These are phyloP conservation scores for Chloroceryle aenea DNA, from an alignment of 2,113 vertebrate species.

Conservation along the genomic window DNA sequence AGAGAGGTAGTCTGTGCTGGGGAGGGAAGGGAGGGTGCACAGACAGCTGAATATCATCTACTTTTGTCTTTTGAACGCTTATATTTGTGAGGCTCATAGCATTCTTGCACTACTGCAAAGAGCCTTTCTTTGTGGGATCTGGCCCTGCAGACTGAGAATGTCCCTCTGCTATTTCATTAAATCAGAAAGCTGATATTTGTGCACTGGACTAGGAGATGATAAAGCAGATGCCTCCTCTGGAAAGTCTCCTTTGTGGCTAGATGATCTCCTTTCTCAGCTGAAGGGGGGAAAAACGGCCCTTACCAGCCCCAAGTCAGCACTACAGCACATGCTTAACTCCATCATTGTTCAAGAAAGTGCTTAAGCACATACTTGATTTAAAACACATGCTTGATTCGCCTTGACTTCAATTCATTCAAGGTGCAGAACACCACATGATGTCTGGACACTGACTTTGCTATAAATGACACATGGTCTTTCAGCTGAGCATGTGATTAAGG, in stretches of 20 bases:
- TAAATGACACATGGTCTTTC: neutral
- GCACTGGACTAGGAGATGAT: neutral
- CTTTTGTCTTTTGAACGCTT: neutral
- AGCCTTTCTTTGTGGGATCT: neutral
- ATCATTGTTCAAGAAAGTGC: neutral
- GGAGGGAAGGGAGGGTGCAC: neutral
- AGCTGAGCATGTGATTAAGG: neutral
- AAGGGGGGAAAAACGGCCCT: neutral
- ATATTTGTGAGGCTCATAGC: neutral
- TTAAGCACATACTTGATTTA: neutral
- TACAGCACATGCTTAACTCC: neutral
- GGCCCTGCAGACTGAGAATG: neutral
- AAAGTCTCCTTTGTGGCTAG: neutral
- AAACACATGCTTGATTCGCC: neutral
- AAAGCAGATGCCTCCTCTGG: neutral
- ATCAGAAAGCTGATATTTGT: neutral
- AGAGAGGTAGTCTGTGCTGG: neutral
- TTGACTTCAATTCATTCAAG: neutral
- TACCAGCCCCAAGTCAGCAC: neutral
- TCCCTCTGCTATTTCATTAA: neutral
- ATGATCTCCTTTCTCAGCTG: neutral
- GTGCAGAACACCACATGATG: neutral
- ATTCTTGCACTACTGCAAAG: neutral
- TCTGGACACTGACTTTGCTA: neutral
- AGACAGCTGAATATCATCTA: neutral